A percentile compares a stretch with the other conserved stretches of the same genome.
These are phyloP conservation scores for Protomyctophum bolini DNA, from an alignment of 2,113 vertebrate species.

Conservation along the genomic window DNA sequence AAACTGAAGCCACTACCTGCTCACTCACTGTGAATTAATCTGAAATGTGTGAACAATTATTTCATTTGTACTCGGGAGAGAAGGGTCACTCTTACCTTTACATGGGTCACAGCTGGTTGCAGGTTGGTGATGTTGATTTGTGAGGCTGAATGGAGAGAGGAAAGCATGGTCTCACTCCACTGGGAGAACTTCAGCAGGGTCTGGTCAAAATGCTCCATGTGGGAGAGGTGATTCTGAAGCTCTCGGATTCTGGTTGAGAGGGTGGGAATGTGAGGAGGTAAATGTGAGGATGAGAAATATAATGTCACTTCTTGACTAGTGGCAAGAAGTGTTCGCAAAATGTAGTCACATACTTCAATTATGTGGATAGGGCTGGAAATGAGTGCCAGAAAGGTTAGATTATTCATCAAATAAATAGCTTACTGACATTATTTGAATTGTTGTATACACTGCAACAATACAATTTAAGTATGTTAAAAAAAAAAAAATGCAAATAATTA, in stretches of 20 bases:
- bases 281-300: not conserved
- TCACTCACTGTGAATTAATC: not conserved
- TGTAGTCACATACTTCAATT: too few species aligned
- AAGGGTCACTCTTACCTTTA: conserved; percentile 80
- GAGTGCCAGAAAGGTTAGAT: too few species aligned
- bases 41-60: not conserved
- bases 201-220: conserved; percentile 87
- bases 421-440: too few species aligned
- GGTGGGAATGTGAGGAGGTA: not conserved
- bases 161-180: conserved; percentile 89
- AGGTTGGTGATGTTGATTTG: conserved; percentile 84
- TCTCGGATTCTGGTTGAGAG: conserved; percentile 78
- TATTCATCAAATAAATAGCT: too few species aligned
- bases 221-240: conserved; percentile 82
- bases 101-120: conserved; percentile 73
- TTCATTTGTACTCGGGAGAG: too few species aligned
- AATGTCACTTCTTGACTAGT: too few species aligned
- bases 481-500: too few species aligned
- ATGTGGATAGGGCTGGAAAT: too few species aligned
- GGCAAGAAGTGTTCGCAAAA: too few species aligned
- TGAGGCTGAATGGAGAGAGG: conserved; percentile 82
- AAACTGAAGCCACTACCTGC: not conserved
- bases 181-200: conserved; percentile 86
- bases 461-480: too few species aligned
- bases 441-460: too few species aligned